Evolutionary conservation across 1,140 invertebrate genomes (phyloP), one percentile per base, ranked within the genome.

Genomic region (Nebria ingens): DNA sequence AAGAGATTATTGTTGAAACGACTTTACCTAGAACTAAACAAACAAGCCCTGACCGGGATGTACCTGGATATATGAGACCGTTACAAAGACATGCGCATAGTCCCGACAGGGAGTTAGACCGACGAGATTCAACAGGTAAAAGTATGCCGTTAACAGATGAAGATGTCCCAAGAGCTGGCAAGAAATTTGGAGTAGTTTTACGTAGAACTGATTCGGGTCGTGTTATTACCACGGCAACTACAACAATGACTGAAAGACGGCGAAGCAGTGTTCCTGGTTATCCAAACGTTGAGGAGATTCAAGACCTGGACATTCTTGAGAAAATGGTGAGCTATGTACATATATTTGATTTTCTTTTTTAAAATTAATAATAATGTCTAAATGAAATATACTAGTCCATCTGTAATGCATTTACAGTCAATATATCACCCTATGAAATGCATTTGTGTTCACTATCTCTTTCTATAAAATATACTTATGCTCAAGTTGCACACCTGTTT

Each of bases 281-380:
- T 34, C 59, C 57, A 22, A 45, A 29, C n/a, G 80, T 87, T 55
- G 85, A 87, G 65, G 79, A 84, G 57, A 85, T 87, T 56, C 83
- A 79, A 57, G 83, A 86, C 60, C 62, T 87, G 54, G 73, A 77
- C 62, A 66, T 83, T 55, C 71, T 88, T 45, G 85, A 87, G 69
- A 73, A 77, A 72, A 76, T 86, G 73, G 81, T 84, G 68, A 73
- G 66, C 25, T n/a, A n/a, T n/a, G n/a, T n/a, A n/a, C n/a, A n/a
- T n/a, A n/a, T n/a, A n/a, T n/a, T n/a, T n/a, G n/a, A n/a, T n/a
- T n/a, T n/a, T n/a, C n/a, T n/a, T n/a, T n/a, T n/a, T n/a, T n/a
- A n/a, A n/a, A n/a, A n/a, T n/a, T n/a, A n/a, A n/a, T n/a, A n/a
- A n/a, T n/a, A n/a, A n/a, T n/a, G n/a, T n/a, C n/a, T n/a, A n/a